Conservation (phyloP, 2,888 invertebrate genomes). For the Eurytoma adleriae region DNA sequence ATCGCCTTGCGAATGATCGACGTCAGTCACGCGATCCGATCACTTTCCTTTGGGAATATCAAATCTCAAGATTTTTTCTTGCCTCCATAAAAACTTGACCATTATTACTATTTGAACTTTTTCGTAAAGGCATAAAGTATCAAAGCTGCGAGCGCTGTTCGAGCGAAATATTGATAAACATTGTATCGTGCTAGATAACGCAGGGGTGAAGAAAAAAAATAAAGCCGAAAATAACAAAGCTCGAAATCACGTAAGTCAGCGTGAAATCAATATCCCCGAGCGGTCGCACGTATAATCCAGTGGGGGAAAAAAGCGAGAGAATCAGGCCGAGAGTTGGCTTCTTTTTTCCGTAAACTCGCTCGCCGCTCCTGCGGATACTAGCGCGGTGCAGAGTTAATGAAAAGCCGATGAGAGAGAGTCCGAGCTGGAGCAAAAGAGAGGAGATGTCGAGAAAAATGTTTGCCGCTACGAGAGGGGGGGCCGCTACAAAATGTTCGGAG, state of each 20-base stretch:
- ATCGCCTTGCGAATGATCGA: no score
- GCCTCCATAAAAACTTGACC: no score
- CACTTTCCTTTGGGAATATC: no score
- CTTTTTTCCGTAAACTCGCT: neutral
- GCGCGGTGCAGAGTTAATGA: slow-evolving; percentile 10
- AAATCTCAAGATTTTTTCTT: no score
- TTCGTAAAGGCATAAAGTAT: neutral
- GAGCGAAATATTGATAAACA: slow-evolving; percentile 33
- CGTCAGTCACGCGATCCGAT: no score
- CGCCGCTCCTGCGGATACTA: neutral
- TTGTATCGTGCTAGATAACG: slow-evolving; percentile 28
- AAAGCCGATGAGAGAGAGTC: slow-evolving; percentile 9
- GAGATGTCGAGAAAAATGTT: neutral
- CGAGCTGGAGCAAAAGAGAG: neutral
- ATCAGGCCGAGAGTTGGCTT: neutral
- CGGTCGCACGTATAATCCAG: slow-evolving; percentile 30
- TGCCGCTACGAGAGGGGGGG: neutral
- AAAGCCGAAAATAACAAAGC: slow-evolving; percentile 6
- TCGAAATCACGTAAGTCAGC: slow-evolving; percentile 39
- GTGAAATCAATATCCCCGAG: slow-evolving; percentile 52
- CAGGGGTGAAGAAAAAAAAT: slow-evolving; percentile 20
- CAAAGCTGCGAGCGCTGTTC: neutral
- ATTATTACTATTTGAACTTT: no score
- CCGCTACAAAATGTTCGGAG: no score
- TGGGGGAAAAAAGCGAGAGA: slow-evolving; percentile 4